A percentile compares a stretch with the other conserved stretches of the same genome.
Evolutionary conservation across 2,797 vertebrate genomes (phyloP).

Genomic region (Artibeus jamaicensis): DNA sequence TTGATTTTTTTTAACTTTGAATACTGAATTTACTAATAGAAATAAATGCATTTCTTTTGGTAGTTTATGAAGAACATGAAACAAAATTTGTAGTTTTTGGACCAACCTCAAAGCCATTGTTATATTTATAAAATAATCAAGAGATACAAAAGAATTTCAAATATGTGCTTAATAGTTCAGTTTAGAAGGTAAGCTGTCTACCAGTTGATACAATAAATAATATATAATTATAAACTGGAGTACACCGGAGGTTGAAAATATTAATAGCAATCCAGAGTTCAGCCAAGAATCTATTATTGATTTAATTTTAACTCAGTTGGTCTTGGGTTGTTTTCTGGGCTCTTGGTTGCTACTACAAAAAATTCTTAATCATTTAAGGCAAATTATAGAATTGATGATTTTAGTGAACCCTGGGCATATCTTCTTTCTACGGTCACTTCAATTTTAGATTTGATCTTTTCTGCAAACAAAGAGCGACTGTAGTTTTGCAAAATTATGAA

Average conservation of each 20-base stretch:
- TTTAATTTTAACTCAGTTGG: slow-evolving; percentile 32
- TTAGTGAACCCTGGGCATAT: neutral
- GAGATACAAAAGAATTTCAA: neutral
- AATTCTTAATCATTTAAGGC: neutral
- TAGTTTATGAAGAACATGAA: neutral
- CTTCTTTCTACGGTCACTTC: neutral
- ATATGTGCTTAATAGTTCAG: neutral
- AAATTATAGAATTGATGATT: neutral
- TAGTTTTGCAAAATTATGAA: neutral
- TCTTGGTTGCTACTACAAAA: neutral
- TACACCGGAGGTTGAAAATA: neutral
- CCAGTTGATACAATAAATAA: neutral
- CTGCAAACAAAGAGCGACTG: neutral
- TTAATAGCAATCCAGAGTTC: neutral
- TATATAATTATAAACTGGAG: neutral
- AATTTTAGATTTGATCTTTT: slow-evolving; percentile 33
- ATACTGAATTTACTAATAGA: neutral
- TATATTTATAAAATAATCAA: slow-evolving; percentile 14
- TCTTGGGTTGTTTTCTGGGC: neutral
- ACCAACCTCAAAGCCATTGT: neutral
- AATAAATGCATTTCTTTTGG: neutral
- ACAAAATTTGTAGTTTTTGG: neutral
- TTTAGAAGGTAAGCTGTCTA: neutral
- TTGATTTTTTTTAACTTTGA: neutral
- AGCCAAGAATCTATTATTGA: neutral